phyloP scores from a whole-genome alignment of 2,888 invertebrate species.

The Scaptomyza caliginosa region DNA sequence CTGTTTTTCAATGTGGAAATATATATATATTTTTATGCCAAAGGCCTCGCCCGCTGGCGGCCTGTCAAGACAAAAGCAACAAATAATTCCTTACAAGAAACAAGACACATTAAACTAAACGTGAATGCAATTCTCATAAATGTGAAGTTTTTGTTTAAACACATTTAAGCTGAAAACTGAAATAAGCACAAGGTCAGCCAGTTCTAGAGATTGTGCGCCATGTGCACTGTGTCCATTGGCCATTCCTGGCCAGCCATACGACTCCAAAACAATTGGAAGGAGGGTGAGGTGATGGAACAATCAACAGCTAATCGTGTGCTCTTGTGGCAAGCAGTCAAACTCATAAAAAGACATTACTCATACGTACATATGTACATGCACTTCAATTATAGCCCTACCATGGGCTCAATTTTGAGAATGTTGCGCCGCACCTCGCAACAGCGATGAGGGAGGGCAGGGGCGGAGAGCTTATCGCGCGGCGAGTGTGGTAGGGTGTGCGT shows the following conservation, averaged over 20 bases:
- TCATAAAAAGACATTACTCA: slow-evolving; percentile 25
- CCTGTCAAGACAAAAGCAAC: slow-evolving; percentile 23
- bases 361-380: slow-evolving; percentile 31
- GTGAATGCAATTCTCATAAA: slow-evolving; percentile 51
- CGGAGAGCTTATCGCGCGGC: no score
- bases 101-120: slow-evolving; percentile 54
- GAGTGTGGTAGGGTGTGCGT: background rate
- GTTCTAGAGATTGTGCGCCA: slow-evolving; percentile 53
- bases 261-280: background rate
- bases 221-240: slow-evolving; percentile 41
- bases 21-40: slow-evolving; percentile 22
- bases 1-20: slow-evolving; percentile 11
- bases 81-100: slow-evolving; percentile 49
- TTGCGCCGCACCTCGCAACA: slow-evolving; percentile 40
- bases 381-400: slow-evolving; percentile 52
- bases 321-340: slow-evolving; percentile 16
- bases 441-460: background rate
- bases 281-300: slow-evolving; percentile 2
- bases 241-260: slow-evolving; percentile 38
- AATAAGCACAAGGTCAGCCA: slow-evolving; percentile 69
- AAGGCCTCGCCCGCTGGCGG: slow-evolving; percentile 41
- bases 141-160: slow-evolving; percentile 3
- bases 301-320: slow-evolving; percentile 41
- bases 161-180: slow-evolving; percentile 12
- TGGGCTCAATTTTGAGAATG: slow-evolving; percentile 38